These are phyloP conservation scores for Macrotus californicus DNA, from an alignment of 2,113 vertebrate genomes.

Conservation along the genomic window DNA sequence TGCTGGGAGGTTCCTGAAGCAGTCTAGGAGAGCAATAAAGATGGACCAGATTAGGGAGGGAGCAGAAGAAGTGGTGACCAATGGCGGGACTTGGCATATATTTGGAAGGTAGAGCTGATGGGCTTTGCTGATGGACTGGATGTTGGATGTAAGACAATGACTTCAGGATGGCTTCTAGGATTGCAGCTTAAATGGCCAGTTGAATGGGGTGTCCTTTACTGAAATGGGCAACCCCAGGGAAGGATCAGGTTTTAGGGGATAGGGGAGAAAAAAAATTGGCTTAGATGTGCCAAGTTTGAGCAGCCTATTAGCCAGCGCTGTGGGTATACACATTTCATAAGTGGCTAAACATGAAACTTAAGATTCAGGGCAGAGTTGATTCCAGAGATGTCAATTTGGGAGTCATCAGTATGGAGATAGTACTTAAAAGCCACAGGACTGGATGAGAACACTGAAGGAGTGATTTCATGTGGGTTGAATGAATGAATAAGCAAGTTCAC, in stretches of 20 bases:
- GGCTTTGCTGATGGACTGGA: neutral
- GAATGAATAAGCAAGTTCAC: slow-evolving; percentile 42
- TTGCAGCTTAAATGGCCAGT: neutral
- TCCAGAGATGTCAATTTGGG: neutral
- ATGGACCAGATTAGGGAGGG: neutral
- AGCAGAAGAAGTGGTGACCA: neutral
- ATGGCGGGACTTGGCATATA: neutral
- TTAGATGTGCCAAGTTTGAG: neutral
- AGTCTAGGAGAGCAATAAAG: neutral
- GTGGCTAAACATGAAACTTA: neutral
- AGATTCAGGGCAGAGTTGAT: neutral
- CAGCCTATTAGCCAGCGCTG: neutral
- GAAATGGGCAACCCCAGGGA: neutral
- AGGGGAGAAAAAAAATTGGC: neutral
- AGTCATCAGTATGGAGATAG: neutral
- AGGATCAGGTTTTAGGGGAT: neutral
- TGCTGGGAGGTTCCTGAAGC: neutral
- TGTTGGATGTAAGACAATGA: neutral
- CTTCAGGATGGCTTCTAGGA: neutral
- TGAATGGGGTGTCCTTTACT: neutral
- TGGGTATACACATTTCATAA: neutral
- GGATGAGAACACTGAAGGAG: neutral
- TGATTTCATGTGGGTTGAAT: neutral
- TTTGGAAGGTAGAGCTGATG: neutral
- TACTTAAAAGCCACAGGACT: slow-evolving; percentile 34